Evolutionary conservation across 2,888 invertebrate genomes (phyloP), one percentile per base, ranked within the genome.

Genomic region (Acleris cristana): DNA sequence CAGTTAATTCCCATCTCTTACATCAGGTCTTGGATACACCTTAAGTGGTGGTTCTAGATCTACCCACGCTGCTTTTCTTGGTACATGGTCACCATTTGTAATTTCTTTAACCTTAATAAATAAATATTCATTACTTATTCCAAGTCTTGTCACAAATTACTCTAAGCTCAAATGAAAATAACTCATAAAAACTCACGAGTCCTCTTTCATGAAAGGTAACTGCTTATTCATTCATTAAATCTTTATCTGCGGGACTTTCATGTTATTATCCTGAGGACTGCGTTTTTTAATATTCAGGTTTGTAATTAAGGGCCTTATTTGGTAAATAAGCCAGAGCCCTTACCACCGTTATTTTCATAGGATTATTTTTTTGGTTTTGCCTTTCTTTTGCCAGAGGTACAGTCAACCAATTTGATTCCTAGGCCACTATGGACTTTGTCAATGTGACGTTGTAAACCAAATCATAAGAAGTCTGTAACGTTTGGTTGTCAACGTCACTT

Each of bases 221-320:
- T 61, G 60, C 65, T 54, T 63, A 54, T 56, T 76, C 76, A 77
- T 79, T 78, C 70, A 80, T 81, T 79, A 81, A 72, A 72, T 71
- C 74, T 76, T 75, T 74, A 80, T 80, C 76, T 76, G 65, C 69
- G 70, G 72, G 73, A 75, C 74, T 76, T 77, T 76, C 60, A 68
- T 56, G 56, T 69, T 70, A 69, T 67, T 71, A 71, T 68, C 72
- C 72, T 67, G 61, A 65, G 70, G 70, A 70, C 70, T 72, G 77
- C 44, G 78, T 70, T 81, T 14, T 83, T 82, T 82, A 82, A 83
- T 83, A 79, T 77, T 72, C 73, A 71, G 71, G 70, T 70, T 73
- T 77, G 77, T 85, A 83, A 86, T 85, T 85, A 85, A 86, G 81
- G 79, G 71, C 71, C 70, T 65, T 75, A 74, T 79, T 74, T 73